Base-by-base conservation (phyloP, 1,140 invertebrate genomes). In the Aphaenogaster rudis region DNA sequence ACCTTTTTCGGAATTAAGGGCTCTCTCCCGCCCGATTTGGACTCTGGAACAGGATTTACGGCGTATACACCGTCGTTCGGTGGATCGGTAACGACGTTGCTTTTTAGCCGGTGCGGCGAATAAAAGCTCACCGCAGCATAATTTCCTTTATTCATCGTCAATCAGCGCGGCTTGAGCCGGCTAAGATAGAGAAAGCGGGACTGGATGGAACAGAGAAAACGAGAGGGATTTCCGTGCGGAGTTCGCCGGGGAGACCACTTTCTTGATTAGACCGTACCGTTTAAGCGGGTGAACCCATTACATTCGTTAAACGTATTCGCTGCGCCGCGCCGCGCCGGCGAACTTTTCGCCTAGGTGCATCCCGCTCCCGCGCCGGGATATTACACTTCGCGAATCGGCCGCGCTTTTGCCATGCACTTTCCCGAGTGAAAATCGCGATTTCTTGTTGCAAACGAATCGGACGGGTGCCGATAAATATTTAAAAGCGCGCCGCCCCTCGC, bases 141-240 rank as follows among this genome's bases (percentile, higher is more conserved):
- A 91, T 90, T 91, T 82, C 77, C 81, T 91, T 91, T 91, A 88
- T 88, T 88, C 89, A 63, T 86, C 87, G 90, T 91, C 87, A 86
- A 91, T 91, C 90, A 88, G 90, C 36, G 63, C 42, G 52, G 76
- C 89, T 77, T 54, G 59, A 54, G 69, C 48, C 86, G 52, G 17
- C n/a, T 13, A 15, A n/a, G 36, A 71, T 42, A 39, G 33, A 13
- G 57, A n/a, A 28, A 11, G 48, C 15, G 21, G 39, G 11, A 13
- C 8, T 1, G 48, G 33, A 13, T 21, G 42, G 33, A n/a, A 88
- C 36, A 17, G 64, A 79, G 57, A 76, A 39, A 64, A 28, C 45
- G 76, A 64, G 69, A 64, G 21, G 78, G 85, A 90, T 87, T 89
- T 89, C 66, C 85, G 59, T 61, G 74, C 28, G 45, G 81, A 72